These are phyloP conservation scores for Phaetusa simplex DNA, from an alignment of 2,113 vertebrate species.

Conservation along the genomic window DNA sequence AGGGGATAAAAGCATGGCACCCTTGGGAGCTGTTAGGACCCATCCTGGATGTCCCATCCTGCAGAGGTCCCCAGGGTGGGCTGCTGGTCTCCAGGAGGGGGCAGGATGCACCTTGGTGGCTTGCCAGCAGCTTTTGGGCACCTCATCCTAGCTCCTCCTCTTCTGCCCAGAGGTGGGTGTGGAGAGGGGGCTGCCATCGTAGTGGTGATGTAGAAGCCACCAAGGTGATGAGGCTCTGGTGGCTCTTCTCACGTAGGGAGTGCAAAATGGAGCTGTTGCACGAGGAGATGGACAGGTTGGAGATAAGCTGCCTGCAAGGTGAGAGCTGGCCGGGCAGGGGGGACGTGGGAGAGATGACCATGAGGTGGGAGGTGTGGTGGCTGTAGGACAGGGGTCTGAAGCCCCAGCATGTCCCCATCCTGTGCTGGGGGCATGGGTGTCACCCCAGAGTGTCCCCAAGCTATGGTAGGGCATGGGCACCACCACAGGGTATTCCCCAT, in stretches of 20 bases:
- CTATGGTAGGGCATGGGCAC: background rate
- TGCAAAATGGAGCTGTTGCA: background rate
- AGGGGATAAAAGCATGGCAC: background rate
- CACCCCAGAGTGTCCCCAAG: background rate
- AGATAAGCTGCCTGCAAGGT: slow-evolving; percentile 23
- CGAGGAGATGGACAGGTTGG: slow-evolving; percentile 27
- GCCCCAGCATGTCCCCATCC: background rate
- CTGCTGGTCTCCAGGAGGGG: background rate
- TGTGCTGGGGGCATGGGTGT: background rate
- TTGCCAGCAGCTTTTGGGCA: background rate
- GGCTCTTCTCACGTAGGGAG: background rate
- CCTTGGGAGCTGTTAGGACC: background rate
- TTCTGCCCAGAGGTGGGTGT: background rate
- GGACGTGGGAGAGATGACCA: background rate
- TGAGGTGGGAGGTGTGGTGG: background rate
- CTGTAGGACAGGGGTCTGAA: background rate
- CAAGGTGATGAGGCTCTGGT: fast-evolving
- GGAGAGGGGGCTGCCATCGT: background rate
- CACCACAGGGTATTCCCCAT: background rate
- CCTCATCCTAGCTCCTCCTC: background rate
- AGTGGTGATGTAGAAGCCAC: background rate
- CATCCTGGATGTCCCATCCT: background rate
- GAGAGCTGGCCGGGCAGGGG: background rate
- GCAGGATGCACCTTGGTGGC: background rate
- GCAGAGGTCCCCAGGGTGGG: background rate